These are phyloP conservation scores for Nasonia oneida DNA, from an alignment of 2,888 invertebrate species.

Conservation along the genomic window DNA sequence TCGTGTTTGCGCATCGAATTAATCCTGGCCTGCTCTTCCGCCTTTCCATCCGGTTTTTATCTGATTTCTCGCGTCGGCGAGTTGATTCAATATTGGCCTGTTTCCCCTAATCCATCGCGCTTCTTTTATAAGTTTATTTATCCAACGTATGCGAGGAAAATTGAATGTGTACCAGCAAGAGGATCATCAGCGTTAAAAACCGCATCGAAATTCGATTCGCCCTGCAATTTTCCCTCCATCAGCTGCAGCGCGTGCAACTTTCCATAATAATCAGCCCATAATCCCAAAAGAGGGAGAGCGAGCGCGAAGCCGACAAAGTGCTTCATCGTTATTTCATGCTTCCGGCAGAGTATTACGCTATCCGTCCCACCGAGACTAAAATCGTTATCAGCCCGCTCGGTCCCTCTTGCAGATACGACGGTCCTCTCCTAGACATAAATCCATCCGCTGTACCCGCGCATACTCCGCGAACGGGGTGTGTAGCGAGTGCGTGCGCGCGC, in stretches of 20 bases:
- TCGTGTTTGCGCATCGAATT: not conserved
- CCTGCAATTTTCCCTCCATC: not conserved
- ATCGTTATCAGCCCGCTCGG: constrained; percentile 30
- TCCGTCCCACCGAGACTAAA: constrained; percentile 20
- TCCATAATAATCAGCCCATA: not conserved
- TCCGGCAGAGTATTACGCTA: not conserved
- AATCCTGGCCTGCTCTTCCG: not conserved
- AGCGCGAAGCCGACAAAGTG: not conserved
- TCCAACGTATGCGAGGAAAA: no score
- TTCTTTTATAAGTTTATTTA: not conserved
- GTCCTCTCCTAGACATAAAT: not conserved
- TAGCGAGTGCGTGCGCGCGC: not conserved
- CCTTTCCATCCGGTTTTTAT: not conserved
- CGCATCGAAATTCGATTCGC: not conserved
- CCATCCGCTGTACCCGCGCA: not conserved
- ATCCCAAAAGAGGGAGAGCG: no score
- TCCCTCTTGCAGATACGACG: constrained; percentile 13
- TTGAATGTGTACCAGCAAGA: no score
- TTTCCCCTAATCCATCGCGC: not conserved
- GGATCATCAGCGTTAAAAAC: not conserved
- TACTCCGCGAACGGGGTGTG: constrained; percentile 3
- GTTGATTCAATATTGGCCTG: not conserved
- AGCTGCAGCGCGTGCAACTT: not conserved
- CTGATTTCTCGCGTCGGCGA: not conserved
- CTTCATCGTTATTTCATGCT: constrained; percentile 36